Conservation (phyloP, 2,888 invertebrate species). For the Sycophila texana region DNA sequence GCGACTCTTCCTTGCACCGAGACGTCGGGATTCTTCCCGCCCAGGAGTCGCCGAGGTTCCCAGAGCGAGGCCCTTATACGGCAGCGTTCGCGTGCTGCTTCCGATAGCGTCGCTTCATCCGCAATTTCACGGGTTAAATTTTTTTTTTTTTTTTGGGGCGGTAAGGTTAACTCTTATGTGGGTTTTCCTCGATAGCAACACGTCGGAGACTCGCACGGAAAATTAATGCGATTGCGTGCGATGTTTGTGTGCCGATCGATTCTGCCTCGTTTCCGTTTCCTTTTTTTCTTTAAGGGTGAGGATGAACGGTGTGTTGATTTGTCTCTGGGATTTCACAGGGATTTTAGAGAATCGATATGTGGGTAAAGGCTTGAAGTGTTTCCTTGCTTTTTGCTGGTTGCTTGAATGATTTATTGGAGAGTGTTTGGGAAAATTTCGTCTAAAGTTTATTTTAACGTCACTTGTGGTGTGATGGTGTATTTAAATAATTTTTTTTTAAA, state of each 20-base stretch:
- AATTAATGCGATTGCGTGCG: neutral
- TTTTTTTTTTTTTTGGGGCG: neutral
- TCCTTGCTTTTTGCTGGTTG: too few species aligned
- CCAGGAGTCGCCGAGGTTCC: neutral
- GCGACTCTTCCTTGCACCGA: neutral
- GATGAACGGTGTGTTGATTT: neutral
- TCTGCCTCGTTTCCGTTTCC: neutral
- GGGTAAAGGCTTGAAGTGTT: too few species aligned
- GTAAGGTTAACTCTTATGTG: neutral
- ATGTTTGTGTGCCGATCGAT: conserved; percentile 1
- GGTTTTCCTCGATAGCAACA: too few species aligned
- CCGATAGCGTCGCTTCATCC: neutral
- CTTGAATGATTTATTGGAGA: too few species aligned
- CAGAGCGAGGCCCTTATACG: neutral
- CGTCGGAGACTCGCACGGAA: too few species aligned
- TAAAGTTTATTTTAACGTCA: too few species aligned
- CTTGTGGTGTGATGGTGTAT: too few species aligned
- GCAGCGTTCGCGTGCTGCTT: neutral
- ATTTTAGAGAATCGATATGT: neutral
- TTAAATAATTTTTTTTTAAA: too few species aligned
- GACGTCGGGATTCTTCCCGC: conserved; percentile 10
- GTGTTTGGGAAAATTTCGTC: too few species aligned
- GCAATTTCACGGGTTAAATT: conserved; percentile 18
- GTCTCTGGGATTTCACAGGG: neutral
- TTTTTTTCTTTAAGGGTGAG: too few species aligned